Base-by-base conservation (phyloP, 1,140 invertebrate species). In the Lasioglossum albipes region DNA sequence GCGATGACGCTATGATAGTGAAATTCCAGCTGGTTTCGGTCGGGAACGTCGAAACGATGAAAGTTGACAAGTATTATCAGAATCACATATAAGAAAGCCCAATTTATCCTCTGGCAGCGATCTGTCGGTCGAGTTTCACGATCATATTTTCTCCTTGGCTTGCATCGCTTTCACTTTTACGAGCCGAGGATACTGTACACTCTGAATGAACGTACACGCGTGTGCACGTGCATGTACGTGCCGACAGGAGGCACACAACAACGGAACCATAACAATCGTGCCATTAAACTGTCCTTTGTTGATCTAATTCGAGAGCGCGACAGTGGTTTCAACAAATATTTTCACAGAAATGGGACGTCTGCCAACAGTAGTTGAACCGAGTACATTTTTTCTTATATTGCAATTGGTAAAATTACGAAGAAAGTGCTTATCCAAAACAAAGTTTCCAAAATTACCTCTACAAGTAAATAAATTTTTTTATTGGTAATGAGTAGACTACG, bases 151-250 rank as follows among this genome's bases (percentile, higher is more conserved):
- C 85, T 86, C 85, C 84, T 86, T 86, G 77, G 85, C 66, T 84
- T 84, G 72, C 65, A 81, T 83, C 78, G 84, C 87, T 88, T 88
- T 88, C 87, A 88, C 87, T 88, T 88, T 88, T 88, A 88, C 77
- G 81, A 86, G 82, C 62, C 20, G 36, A 78, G 81, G 67, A 69
- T 66, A 72, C 57, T 49, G 45, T 61, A 62, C 22, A 18, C 36
- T 42, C 36, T 61, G 42, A 81, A 74, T 80, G 57, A 52, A 59
- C 52, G 54, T 59, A 27, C 67, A 45, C 22, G 70, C 36, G 52
- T 69, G 70, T 41, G n/a, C 9, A 16, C 16, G 20, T 71, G 57
- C 7, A n/a, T n/a, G 20, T n/a, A n/a, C 20, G 18, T 18, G 18
- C 18, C 16, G 6, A 18, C 52, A 9, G 49, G 36, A 42, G 36